These are phyloP conservation scores for Saimiri boliviensis DNA, from an alignment of 2,113 vertebrate species.

Conservation along the genomic window DNA sequence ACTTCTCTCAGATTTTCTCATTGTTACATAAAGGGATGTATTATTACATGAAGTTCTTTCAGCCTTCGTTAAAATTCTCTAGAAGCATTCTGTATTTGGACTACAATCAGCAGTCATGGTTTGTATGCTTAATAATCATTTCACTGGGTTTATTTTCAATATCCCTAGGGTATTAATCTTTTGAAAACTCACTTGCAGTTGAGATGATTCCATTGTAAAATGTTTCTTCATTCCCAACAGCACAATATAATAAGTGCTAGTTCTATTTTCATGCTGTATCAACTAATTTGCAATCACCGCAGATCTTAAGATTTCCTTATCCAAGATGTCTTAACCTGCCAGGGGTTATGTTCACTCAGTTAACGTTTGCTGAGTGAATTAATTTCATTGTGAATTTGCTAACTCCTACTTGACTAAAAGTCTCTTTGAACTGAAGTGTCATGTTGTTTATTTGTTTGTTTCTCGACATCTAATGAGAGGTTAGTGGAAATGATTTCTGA, in stretches of 20 bases:
- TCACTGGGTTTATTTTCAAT: conserved; percentile 41
- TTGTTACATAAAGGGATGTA: not conserved
- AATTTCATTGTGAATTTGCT: conserved; percentile 29
- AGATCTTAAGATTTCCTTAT: conserved; percentile 46
- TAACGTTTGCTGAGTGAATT: conserved; percentile 51
- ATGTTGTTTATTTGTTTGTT: not conserved
- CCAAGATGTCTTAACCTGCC: conserved; percentile 43
- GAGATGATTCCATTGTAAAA: conserved; percentile 51
- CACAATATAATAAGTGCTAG: not conserved
- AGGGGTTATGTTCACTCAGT: conserved; percentile 51
- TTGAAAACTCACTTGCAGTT: conserved; percentile 51
- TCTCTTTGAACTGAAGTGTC: not conserved
- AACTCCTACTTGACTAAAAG: not conserved
- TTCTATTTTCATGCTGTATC: not conserved
- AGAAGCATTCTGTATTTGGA: not conserved
- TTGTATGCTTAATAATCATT: conserved; percentile 44
- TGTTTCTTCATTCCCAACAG: conserved; percentile 35
- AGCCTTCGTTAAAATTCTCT: conserved; percentile 21
- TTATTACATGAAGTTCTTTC: not conserved
- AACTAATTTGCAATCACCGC: conserved; percentile 53
- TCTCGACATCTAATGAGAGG: not conserved
- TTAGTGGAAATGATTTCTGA: not conserved
- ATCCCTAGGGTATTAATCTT: conserved; percentile 41
- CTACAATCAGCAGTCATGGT: conserved; percentile 25
- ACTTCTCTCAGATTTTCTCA: not conserved